Conservation (phyloP, 2,888 invertebrate genomes). For the Xylota segnis region DNA sequence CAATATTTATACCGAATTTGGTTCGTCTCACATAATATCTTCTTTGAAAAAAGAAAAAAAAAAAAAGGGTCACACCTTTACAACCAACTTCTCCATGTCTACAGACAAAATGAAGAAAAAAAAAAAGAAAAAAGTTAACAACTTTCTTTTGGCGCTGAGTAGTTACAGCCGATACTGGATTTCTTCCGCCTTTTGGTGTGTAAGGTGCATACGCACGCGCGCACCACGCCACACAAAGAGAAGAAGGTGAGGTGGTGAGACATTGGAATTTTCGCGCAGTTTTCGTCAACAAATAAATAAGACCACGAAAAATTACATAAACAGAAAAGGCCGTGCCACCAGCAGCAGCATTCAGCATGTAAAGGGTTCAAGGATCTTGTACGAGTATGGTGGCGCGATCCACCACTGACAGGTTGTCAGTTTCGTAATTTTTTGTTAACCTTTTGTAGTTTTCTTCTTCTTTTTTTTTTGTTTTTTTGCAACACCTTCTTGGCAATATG, state of each 20-base stretch:
- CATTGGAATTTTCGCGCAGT: slow-evolving; percentile 33
- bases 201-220: slow-evolving; percentile 56
- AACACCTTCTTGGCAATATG: slow-evolving; percentile 22
- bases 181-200: slow-evolving; percentile 52
- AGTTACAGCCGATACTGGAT: slow-evolving; percentile 39
- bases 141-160: slow-evolving; percentile 71
- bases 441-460: slow-evolving; percentile 24
- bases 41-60: slow-evolving; percentile 1
- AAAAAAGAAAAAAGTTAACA: slow-evolving; percentile 64
- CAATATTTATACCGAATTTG: slow-evolving; percentile 34
- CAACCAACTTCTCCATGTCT: slow-evolving; percentile 11
- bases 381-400: background rate
- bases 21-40: background rate
- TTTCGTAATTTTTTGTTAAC: slow-evolving; percentile 41
- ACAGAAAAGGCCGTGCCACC: slow-evolving; percentile 23
- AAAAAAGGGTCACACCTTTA: slow-evolving; percentile 55
- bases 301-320: slow-evolving; percentile 3
- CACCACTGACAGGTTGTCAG: slow-evolving; percentile 24
- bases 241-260: slow-evolving; percentile 31
- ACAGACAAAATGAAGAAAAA: slow-evolving; percentile 38
- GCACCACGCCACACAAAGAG: slow-evolving; percentile 24
- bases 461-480: too few species aligned
- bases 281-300: slow-evolving; percentile 23
- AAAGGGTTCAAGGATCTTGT: slow-evolving; percentile 59
- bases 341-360: slow-evolving; percentile 20